A percentile compares a stretch with the other conserved stretches of the same genome.
Evolutionary conservation across 2,888 invertebrate genomes (phyloP).

Genomic region (Lithodes maja): DNA sequence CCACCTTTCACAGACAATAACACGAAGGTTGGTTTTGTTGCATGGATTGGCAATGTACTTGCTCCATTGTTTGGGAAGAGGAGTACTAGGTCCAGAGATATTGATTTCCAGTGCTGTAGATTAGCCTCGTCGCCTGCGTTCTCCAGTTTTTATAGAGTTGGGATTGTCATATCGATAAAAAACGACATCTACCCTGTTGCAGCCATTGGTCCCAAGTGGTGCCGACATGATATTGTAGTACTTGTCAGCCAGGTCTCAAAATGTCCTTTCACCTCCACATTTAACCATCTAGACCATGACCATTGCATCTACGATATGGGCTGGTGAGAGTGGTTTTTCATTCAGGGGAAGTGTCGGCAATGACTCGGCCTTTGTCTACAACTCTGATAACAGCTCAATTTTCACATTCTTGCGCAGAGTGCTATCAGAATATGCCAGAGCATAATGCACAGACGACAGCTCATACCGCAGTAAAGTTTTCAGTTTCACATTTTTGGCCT

Average conservation of each 20-base stretch:
- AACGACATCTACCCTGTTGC: slow-evolving; percentile 12
- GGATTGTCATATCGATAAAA: slow-evolving; percentile 7
- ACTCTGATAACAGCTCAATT: slow-evolving; percentile 14
- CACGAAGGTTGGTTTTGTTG: slow-evolving; percentile 14
- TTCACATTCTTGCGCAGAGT: slow-evolving; percentile 16
- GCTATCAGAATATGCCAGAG: slow-evolving; percentile 25
- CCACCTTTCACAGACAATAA: slow-evolving; percentile 15
- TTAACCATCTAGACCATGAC: slow-evolving; percentile 19
- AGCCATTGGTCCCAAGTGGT: slow-evolving; percentile 10
- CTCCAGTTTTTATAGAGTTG: slow-evolving; percentile 25
- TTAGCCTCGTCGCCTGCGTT: background rate
- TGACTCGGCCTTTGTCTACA: slow-evolving; percentile 18
- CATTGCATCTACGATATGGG: slow-evolving; percentile 18
- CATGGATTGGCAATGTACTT: no score
- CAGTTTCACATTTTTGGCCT: slow-evolving; percentile 7
- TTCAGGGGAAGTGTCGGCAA: slow-evolving; percentile 21
- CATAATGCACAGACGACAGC: background rate
- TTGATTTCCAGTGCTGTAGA: no score
- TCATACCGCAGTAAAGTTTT: slow-evolving; percentile 5
- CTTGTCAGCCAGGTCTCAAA: slow-evolving; percentile 18
- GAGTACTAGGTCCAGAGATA: no score
- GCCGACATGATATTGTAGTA: slow-evolving; percentile 25
- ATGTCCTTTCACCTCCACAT: slow-evolving; percentile 12
- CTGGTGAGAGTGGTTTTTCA: slow-evolving; percentile 18
- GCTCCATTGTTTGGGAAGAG: no score